These are phyloP conservation scores for Orius insidiosus DNA, from an alignment of 1,140 invertebrate species.

Conservation along the genomic window DNA sequence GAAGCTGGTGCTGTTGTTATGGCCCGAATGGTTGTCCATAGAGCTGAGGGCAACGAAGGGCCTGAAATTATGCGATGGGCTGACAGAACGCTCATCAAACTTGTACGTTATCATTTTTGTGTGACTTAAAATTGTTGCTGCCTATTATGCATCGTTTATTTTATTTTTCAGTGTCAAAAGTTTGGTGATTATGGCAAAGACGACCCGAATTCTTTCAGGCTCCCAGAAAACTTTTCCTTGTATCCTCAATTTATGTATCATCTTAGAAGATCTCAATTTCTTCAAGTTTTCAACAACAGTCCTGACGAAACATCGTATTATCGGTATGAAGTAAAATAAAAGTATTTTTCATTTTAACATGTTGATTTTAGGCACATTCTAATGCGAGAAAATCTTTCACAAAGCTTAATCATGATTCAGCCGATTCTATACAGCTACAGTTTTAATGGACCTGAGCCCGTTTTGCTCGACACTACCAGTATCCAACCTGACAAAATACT, in stretches of 20 bases:
- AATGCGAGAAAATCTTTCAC: slow-evolving; percentile 90
- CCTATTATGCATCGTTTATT: too few species aligned
- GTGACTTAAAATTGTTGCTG: too few species aligned
- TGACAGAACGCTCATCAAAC: slow-evolving; percentile 93
- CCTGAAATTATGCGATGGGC: slow-evolving; percentile 96
- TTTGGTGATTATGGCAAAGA: slow-evolving; percentile 98
- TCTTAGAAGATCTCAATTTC: slow-evolving; percentile 94
- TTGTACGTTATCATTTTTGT: too few species aligned
- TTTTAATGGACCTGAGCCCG: slow-evolving; percentile 94
- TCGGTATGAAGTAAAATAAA: too few species aligned
- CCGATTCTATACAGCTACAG: slow-evolving; percentile 97
- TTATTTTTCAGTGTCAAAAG: slow-evolving; percentile 97
- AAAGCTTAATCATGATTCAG: slow-evolving; percentile 98
- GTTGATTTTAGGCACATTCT: slow-evolving; percentile 92
- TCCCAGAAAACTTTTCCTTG: slow-evolving; percentile 93
- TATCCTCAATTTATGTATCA: slow-evolving; percentile 99
- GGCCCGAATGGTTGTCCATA: slow-evolving; percentile 88
- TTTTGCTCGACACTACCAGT: slow-evolving; percentile 89
- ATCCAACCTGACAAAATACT: slow-evolving; percentile 95
- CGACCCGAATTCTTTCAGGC: slow-evolving; percentile 87
- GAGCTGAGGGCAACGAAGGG: slow-evolving; percentile 91
- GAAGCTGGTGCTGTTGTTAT: slow-evolving; percentile 94
- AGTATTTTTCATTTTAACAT: too few species aligned
- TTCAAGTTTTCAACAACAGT: slow-evolving; percentile 99
- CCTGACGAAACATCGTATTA: slow-evolving; percentile 99